phyloP scores from a whole-genome alignment of 2,113 vertebrate species.

The chimpanzee (Pan troglodytes) region NHGRI_mPanTro3-v2.1_pri NC_072421.2:135506001-135506500 shows the following conservation, averaged over 20 bases:
- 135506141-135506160: neutral
- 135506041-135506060: neutral
- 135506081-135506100: neutral
- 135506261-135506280: neutral
- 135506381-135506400: neutral
- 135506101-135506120: neutral
- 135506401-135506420: neutral
- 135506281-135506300: neutral
- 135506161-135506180: neutral
- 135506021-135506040: neutral
- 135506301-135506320: neutral
- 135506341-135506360: neutral
- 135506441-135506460: neutral
- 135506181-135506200: neutral
- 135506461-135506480: neutral
- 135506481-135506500: neutral
- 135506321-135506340: neutral
- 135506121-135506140: neutral
- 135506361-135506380: neutral
- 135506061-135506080: neutral
- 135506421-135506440: neutral
- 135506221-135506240: neutral
- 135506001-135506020: neutral
- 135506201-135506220: neutral
- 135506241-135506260: neutral